These are phyloP conservation scores for Aselliscus stoliczkanus DNA, from an alignment of 2,797 vertebrate genomes.

Conservation along the genomic window DNA sequence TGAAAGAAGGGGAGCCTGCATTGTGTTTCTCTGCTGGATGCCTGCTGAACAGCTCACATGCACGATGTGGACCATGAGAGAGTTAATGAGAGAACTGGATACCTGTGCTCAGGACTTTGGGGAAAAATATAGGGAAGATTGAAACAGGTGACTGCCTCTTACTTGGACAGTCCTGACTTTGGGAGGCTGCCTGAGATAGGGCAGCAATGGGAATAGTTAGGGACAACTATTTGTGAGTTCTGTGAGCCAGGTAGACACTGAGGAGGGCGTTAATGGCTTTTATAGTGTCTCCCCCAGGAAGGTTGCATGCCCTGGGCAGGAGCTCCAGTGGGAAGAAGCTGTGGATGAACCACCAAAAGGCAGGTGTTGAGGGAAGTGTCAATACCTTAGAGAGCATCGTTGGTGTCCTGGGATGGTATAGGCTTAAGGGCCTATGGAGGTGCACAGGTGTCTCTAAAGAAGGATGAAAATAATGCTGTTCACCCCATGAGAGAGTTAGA, in stretches of 20 bases:
- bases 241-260: not conserved
- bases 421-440: not conserved
- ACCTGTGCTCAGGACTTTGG: not conserved
- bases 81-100: not conserved
- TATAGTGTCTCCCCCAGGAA: not conserved
- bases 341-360: not conserved
- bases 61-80: not conserved
- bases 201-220: not conserved
- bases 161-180: not conserved
- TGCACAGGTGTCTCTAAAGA: not conserved
- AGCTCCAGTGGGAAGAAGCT: not conserved
- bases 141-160: not conserved
- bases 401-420: not conserved
- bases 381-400: not conserved
- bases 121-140: not conserved
- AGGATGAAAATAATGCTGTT: not conserved
- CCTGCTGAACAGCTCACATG: not conserved
- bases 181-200: not conserved
- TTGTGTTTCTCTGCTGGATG: not conserved
- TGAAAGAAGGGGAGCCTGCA: not conserved
- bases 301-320: not conserved
- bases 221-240: not conserved
- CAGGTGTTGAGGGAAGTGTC: not conserved
- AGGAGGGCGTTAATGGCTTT: not conserved
- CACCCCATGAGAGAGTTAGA: not conserved